A percentile compares a stretch with the other conserved stretches of the same genome.
These are phyloP conservation scores for Dasyurus viverrinus DNA, from an alignment of 2,113 vertebrate genomes.

Conservation along the genomic window DNA sequence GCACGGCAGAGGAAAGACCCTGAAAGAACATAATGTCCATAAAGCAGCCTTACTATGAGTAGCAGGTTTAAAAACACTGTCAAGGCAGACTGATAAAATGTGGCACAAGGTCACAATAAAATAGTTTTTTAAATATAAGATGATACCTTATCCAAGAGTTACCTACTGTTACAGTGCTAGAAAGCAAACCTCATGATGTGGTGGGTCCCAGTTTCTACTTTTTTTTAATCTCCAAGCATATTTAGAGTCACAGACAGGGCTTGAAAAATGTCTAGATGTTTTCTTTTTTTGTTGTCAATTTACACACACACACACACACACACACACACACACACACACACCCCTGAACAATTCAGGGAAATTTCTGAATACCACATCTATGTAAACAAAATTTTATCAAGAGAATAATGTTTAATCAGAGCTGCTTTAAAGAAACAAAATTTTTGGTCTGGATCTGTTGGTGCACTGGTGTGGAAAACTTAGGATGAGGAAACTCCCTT, in stretches of 20 bases:
- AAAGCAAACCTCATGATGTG: slow-evolving; percentile 41
- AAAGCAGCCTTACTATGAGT: neutral
- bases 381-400: neutral
- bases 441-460: neutral
- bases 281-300: slow-evolving; percentile 44
- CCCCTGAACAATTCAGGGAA: neutral
- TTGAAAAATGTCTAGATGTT: neutral
- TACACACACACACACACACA: neutral
- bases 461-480: neutral
- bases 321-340: neutral
- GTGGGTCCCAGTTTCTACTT: slow-evolving; percentile 33
- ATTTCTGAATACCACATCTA: neutral
- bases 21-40: neutral
- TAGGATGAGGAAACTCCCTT: neutral
- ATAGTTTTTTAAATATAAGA: slow-evolving; percentile 2
- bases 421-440: neutral
- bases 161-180: slow-evolving; percentile 3
- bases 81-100: neutral
- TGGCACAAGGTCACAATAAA: neutral
- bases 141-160: slow-evolving; percentile 24
- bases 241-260: slow-evolving; percentile 26
- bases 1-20: neutral
- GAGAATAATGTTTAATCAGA: neutral
- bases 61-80: neutral
- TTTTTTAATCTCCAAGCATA: slow-evolving; percentile 39